phyloP scores from a whole-genome alignment of 2,888 invertebrate genomes.

The Agrilus biguttatus region DNA sequence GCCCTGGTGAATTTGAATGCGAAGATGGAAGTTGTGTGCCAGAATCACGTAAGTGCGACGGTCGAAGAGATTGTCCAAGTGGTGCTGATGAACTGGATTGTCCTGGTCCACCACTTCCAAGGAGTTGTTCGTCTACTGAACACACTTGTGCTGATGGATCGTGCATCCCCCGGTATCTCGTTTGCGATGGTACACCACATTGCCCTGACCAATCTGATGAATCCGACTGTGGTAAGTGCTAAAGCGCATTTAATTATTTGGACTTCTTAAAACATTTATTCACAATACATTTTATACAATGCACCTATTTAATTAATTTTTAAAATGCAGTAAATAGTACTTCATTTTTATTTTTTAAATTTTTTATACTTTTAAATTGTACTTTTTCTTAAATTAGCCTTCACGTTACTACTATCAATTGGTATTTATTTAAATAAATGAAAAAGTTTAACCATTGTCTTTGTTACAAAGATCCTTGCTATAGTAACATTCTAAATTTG shows the following conservation, averaged over 20 bases:
- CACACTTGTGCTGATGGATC: constrained; percentile 45
- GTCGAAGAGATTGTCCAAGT: constrained; percentile 40
- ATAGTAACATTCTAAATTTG: too few species aligned
- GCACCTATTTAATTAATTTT: too few species aligned
- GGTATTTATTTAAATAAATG: too few species aligned
- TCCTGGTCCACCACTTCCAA: constrained; percentile 12
- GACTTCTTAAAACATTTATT: neutral
- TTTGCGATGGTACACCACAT: constrained; percentile 39
- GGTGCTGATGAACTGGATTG: constrained; percentile 43
- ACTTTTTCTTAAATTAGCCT: too few species aligned
- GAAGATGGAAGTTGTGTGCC: constrained; percentile 40
- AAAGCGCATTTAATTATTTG: neutral
- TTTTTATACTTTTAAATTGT: too few species aligned
- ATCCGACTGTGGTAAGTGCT: constrained; percentile 41
- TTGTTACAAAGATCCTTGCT: too few species aligned
- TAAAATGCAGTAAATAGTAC: too few species aligned
- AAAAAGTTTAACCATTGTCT: too few species aligned
- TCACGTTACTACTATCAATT: too few species aligned
- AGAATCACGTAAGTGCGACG: constrained; percentile 41
- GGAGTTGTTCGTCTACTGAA: constrained; percentile 36
- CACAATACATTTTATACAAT: too few species aligned
- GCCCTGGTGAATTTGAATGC: constrained; percentile 52
- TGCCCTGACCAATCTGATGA: constrained; percentile 51
- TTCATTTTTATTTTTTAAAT: too few species aligned
- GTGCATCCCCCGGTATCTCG: constrained; percentile 38